Evolutionary conservation across 92 coral and sea anemone species (phyloP), one percentile per base, ranked within the genome.

Genomic region (Porites rus): DNA sequence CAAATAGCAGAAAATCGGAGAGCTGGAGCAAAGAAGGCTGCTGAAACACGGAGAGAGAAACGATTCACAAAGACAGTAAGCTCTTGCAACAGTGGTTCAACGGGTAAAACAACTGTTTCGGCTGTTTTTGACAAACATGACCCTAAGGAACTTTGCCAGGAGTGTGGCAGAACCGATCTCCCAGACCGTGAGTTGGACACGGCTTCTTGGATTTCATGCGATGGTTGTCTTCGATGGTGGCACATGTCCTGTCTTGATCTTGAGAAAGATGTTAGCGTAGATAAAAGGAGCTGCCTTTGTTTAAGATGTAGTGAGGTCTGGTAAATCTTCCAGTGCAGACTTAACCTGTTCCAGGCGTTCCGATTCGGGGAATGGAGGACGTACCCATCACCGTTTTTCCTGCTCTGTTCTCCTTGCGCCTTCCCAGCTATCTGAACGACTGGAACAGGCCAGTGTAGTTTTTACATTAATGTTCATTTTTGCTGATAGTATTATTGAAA

Each of bases 1-100:
- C 38, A 79, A 75, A 76, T 87, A 8, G 76, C 90, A 43, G 73
- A 68, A 54, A 87, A 87, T 66, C 75, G 90, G 21, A 75, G 38
- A 56, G 79, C 75, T 20, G 86, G 86, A 58, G 89, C 89, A 18
- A 77, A 67, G 73, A 78, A 86, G 70, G 90, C 85, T 53, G 84
- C 83, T 38, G 83, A 22, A 78, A 86, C 65, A 56, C 79, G 90
- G 46, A 86, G 85, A 64, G 74, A 68, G 56, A 86, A 76, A 59
- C 52, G 61, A 63, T 20, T 16, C 46, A 9, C 51, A 65, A 65
- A 38, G 43, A 86, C 43, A 1, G 56, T 51, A 61, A 46, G 71
- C 21, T 63, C 84, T 56, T 59, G 76, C 11, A 58, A 62, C 59
- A 54, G 73, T 67, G 56, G 71, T 59, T 52, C 74, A 22, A 53